Conservation (phyloP, 2,113 vertebrate species). For the Orcinus orca region DNA sequence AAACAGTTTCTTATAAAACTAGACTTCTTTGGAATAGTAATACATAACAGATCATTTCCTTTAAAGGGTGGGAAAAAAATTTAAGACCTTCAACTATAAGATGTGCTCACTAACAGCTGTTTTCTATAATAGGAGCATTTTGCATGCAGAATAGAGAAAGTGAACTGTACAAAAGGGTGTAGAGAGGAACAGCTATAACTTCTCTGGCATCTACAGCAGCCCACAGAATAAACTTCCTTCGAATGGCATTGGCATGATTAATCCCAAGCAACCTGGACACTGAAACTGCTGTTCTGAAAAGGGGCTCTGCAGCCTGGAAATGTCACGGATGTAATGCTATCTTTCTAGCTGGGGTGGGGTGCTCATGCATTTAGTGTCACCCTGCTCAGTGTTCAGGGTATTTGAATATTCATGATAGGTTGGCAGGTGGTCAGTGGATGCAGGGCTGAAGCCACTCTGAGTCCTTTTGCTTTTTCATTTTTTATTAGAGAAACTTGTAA, state of each 20-base stretch:
- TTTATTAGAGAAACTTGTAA: neutral
- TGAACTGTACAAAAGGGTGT: constrained; percentile 57
- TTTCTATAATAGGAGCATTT: constrained; percentile 70
- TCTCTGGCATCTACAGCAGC: constrained; percentile 23
- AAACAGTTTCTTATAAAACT: constrained; percentile 50
- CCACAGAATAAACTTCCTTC: constrained; percentile 63
- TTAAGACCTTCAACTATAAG: constrained; percentile 38
- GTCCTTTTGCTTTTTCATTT: neutral
- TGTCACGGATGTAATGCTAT: neutral
- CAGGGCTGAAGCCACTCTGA: neutral
- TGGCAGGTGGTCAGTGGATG: constrained; percentile 32
- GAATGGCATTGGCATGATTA: constrained; percentile 53
- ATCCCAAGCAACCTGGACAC: constrained; percentile 40
- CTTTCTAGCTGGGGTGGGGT: neutral
- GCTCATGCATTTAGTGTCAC: neutral
- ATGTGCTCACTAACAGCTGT: constrained; percentile 57
- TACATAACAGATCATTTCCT: constrained; percentile 54
- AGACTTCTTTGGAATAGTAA: constrained; percentile 50
- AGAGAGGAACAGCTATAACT: constrained; percentile 48
- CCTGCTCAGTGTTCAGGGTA: neutral
- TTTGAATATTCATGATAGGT: constrained; percentile 60
- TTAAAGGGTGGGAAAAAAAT: constrained; percentile 12
- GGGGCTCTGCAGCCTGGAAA: neutral
- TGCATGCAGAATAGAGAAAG: constrained; percentile 69
- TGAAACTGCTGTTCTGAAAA: constrained; percentile 38